These are phyloP conservation scores for Eulemur rubriventer DNA, from an alignment of 2,797 vertebrate genomes.

Conservation along the genomic window DNA sequence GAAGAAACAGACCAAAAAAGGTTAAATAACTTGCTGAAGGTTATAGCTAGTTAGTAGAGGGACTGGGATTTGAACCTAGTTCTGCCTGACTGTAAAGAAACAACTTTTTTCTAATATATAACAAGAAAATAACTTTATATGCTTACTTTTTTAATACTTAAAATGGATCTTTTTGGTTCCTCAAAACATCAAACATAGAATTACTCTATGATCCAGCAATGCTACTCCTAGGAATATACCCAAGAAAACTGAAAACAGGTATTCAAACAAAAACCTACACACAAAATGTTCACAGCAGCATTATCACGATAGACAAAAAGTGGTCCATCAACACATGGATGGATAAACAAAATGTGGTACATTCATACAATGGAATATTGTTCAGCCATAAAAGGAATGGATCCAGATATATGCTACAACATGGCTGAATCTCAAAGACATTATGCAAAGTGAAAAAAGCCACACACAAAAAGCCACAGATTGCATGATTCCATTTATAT, in stretches of 20 bases:
- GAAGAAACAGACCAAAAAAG: not conserved
- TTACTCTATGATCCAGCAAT: not conserved
- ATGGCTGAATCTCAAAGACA: not conserved
- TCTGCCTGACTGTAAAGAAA: not conserved
- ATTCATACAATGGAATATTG: not conserved
- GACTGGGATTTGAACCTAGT: not conserved
- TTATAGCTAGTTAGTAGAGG: not conserved
- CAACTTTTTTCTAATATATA: not conserved
- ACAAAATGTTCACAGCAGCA: not conserved
- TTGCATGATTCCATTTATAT: not conserved
- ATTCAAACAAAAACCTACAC: not conserved
- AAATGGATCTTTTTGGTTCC: slow-evolving; percentile 22
- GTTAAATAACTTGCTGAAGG: not conserved
- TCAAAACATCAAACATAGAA: slow-evolving; percentile 25
- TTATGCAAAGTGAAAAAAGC: not conserved
- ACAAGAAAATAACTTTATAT: slow-evolving; percentile 20
- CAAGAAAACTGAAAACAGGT: not conserved
- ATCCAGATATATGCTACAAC: not conserved
- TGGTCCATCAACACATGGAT: not conserved
- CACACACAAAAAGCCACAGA: not conserved
- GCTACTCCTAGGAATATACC: not conserved
- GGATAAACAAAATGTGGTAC: not conserved
- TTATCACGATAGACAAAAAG: not conserved
- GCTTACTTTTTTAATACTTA: slow-evolving; percentile 29
- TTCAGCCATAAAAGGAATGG: not conserved